phyloP scores from a whole-genome alignment of 1,140 invertebrate genomes.

The Pachypsylla venusta region DNA sequence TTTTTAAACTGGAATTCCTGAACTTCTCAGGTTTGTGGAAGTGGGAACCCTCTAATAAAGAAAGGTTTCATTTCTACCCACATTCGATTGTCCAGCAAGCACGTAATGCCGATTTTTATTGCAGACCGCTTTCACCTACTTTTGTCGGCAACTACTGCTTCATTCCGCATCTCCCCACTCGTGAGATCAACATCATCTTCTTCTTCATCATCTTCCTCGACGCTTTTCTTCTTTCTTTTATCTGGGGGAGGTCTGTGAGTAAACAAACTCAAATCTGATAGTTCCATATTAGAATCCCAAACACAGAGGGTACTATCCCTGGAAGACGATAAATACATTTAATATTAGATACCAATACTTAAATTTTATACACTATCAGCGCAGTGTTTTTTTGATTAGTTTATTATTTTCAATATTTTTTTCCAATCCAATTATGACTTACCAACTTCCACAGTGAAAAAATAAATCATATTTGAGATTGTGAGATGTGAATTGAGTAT shows the following conservation, averaged over 20 bases:
- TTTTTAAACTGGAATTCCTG: too few relatives aligned
- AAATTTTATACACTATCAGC: conserved; percentile 9
- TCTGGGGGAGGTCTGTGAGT: conserved; percentile 34
- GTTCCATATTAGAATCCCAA: conserved; percentile 72
- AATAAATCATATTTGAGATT: too few relatives aligned
- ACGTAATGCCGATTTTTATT: too few relatives aligned
- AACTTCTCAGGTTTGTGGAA: too few relatives aligned
- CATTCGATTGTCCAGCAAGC: too few relatives aligned
- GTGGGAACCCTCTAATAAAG: too few relatives aligned
- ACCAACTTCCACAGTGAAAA: too few relatives aligned
- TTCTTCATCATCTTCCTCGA: conserved; percentile 31
- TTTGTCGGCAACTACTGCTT: conserved; percentile 32
- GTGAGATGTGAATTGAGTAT: too few relatives aligned
- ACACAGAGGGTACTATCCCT: conserved; percentile 54
- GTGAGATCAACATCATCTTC: conserved; percentile 42
- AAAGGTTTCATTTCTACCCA: too few relatives aligned
- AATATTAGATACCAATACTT: conserved; percentile 9
- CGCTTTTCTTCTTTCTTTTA: conserved; percentile 31
- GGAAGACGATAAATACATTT: conserved; percentile 30
- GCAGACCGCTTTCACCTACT: too few relatives aligned
- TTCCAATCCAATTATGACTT: too few relatives aligned
- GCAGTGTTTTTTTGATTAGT: conserved; percentile 10
- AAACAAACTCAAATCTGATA: conserved; percentile 41
- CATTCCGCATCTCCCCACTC: conserved; percentile 34
- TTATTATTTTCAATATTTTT: conserved; percentile 5